Base-by-base conservation (phyloP, 2,888 invertebrate genomes). In the Tryphoninae sp. region DNA sequence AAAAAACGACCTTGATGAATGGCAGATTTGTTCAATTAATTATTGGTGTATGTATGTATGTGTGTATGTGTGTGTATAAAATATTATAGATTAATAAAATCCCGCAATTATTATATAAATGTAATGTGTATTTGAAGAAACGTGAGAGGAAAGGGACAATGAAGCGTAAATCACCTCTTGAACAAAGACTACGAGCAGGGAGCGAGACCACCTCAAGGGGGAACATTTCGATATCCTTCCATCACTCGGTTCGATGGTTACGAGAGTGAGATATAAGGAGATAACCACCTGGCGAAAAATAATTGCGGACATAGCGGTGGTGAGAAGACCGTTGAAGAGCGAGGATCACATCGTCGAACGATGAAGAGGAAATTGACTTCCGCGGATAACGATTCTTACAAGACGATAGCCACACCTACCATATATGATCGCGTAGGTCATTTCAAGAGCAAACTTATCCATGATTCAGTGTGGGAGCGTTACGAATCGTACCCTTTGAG, bases 321-420 rank as follows among this genome's bases (percentile, higher is more conserved):
- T 8, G 65, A 75, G 33, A 33, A 33, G 45, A 75, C 33, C 33
- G 58, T 33, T 42, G 64, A 55, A n/a, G 58, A 51, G 19, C 42
- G 59, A 67, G 9, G 67, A 58, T 26, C 45, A 11, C 45, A 65
- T 40, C 45, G 58, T 49, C 22, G 16, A 42, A 7, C 7, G 40
- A 65, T 23, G 51, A 7, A 68, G 61, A 76, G 76, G 76, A 76
- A 76, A 76, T 76, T 67, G 23, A 76, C 76, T 76, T 76, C 68
- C 68, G 58, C 26, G 74, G 74, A 58, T 65, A 75, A 58, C 65
- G 58, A 58, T 58, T 55, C 65, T 23, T 65, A 49, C 58, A 33
- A 19, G n/a, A 22, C 73, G 40, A 55, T 19, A 6, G 65, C 42
- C 74, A 45, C 74, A 75, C 74, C 74, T 67, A 45, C 13, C 1